Percentiles rank a stretch among this genome's conserved stretches.
Conservation (phyloP, 2,113 vertebrate species). For the Myodes glareolus region DNA sequence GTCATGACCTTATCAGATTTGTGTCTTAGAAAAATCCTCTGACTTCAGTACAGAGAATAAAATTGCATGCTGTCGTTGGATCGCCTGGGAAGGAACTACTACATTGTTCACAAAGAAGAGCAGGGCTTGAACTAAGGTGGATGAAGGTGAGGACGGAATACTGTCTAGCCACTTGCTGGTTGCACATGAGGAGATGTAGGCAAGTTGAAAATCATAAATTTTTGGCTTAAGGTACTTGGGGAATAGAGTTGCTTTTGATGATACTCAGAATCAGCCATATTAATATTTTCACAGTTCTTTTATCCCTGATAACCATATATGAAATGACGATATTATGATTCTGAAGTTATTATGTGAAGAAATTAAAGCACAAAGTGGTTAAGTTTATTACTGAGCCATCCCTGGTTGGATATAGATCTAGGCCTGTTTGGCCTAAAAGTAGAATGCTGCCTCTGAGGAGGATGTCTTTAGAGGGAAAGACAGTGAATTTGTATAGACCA, state of each 20-base stretch:
- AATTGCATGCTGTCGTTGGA: neutral
- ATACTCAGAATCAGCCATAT: slow-evolving; percentile 3
- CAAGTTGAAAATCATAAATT: neutral
- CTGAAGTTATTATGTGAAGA: slow-evolving; percentile 23
- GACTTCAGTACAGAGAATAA: neutral
- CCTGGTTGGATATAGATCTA: slow-evolving; percentile 22
- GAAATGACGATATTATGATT: neutral
- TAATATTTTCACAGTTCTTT: slow-evolving; percentile 31
- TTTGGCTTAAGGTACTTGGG: neutral
- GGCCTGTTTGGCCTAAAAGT: slow-evolving; percentile 38
- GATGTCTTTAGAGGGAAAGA: slow-evolving; percentile 15
- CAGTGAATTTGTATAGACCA: neutral
- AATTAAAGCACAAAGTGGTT: neutral
- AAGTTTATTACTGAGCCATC: neutral
- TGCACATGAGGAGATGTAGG: neutral
- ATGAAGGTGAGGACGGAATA: neutral
- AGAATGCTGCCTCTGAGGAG: neutral
- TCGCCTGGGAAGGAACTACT: neutral
- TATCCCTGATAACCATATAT: neutral
- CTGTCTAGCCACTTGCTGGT: neutral
- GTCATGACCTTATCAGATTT: neutral
- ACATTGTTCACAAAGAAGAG: neutral
- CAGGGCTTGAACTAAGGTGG: neutral
- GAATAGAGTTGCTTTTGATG: slow-evolving; percentile 25
- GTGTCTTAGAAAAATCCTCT: neutral